Base-by-base conservation (phyloP, 1,140 invertebrate genomes). In the Oedothorax gibbosus region DNA sequence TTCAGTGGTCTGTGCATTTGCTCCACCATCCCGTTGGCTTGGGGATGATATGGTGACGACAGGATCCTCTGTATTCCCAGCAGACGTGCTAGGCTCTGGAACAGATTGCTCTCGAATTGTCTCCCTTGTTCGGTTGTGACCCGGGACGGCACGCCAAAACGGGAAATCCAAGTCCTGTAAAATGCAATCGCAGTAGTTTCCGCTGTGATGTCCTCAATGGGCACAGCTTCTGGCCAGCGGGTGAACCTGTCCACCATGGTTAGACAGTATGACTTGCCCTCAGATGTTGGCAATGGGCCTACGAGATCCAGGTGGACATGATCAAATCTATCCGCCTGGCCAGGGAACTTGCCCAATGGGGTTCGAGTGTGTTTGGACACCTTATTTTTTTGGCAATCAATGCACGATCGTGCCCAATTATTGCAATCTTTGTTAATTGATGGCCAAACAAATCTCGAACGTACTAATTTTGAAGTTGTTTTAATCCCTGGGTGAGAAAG, bases 401-500 rank as follows among this genome's bases (percentile, higher is more conserved):
- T 66, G 50, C 64, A 80, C 10, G 50, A 8, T 15, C 51, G 56
- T n/a, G 20, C 10, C 53, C 77, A 80, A 0, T 2, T 69, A 14
- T 2, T 49, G 10, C 14, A 53, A 51, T 69, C 77, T 54, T 69
- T 80, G 15, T 62, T 54, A 7, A 80, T 35, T 6, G n/a, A 35
- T 14, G 77, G 53, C 77, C 77, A 80, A 35, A 80, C 18, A 57
- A 80, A 80, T 11, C 60, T 21, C 14, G 12, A 50, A n/a, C 12
- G n/a, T 10, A 62, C 9, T 76, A 76, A 62, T 76, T 62, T 54
- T n/a, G n/a, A n/a, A 35, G 20, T 56, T 20, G 82, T 21, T 9
- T 50, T 14, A 35, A 69, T 82, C 10, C 57, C 76, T 18, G 81
- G 87, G 65, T 73, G 57, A 50, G 85, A 86, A 14, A 86, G 66